These are phyloP conservation scores for Falco punctatus DNA, from an alignment of 2,113 vertebrate genomes.

Conservation along the genomic window DNA sequence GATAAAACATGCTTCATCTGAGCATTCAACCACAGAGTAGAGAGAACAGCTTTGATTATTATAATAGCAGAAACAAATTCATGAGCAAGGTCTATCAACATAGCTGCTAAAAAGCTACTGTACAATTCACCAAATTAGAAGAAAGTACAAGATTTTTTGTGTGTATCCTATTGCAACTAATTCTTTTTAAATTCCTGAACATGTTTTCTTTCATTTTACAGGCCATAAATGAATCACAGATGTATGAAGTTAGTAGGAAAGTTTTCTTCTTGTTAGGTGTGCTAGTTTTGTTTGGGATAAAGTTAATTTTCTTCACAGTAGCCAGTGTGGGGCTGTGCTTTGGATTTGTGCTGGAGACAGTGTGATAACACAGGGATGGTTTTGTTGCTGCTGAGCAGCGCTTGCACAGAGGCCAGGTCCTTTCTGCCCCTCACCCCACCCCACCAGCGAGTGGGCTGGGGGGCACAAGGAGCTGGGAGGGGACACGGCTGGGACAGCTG, in stretches of 20 bases:
- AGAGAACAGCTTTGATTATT: not conserved
- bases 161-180: not conserved
- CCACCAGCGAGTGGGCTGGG: too few species aligned
- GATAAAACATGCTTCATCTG: not conserved
- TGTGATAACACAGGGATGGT: too few species aligned
- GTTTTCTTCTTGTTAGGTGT: not conserved
- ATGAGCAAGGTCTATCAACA: not conserved
- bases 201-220: not conserved
- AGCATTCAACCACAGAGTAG: not conserved
- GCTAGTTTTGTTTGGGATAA: too few species aligned
- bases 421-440: too few species aligned
- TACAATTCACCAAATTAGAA: not conserved
- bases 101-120: not conserved
- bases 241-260: not conserved
- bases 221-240: not conserved
- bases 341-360: too few species aligned
- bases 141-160: not conserved
- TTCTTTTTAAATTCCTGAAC: not conserved
- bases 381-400: too few species aligned
- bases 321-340: too few species aligned
- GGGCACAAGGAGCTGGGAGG: too few species aligned
- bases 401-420: too few species aligned
- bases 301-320: too few species aligned
- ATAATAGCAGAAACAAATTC: not conserved
- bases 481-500: too few species aligned